Conservation (phyloP, 2,888 invertebrate genomes). For the Plutella xylostella region DNA sequence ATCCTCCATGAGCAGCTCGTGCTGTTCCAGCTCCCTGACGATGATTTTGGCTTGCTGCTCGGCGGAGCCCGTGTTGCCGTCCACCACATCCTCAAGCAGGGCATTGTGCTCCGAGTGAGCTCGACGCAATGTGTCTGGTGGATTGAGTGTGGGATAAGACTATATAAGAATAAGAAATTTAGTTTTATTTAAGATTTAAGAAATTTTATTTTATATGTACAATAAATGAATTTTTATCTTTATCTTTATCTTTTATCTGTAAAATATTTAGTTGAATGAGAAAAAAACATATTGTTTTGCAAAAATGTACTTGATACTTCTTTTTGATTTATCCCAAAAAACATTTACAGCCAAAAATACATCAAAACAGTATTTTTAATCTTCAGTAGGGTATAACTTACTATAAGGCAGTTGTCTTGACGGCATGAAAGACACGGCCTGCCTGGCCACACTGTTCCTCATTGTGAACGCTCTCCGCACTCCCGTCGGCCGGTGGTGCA, state of each 20-base stretch:
- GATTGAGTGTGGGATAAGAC: no score
- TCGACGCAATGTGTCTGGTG: constrained; percentile 46
- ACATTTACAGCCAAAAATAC: no score
- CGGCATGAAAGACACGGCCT: constrained; percentile 60
- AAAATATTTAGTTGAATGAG: no score
- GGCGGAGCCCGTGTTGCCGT: constrained; percentile 23
- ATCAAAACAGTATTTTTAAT: no score
- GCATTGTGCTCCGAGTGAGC: constrained; percentile 44
- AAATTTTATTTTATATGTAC: no score
- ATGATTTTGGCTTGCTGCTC: constrained; percentile 72
- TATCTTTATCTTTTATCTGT: no score
- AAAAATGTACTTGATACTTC: background rate
- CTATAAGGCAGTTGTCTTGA: constrained; percentile 52
- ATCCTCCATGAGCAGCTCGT: constrained; percentile 74
- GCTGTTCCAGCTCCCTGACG: constrained; percentile 74
- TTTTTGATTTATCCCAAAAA: no score
- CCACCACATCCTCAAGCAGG: constrained; percentile 33
- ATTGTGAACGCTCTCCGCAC: constrained; percentile 35
- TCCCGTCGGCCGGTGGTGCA: constrained; percentile 31
- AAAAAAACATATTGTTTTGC: background rate
- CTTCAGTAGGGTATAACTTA: constrained; percentile 27
- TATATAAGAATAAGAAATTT: no score
- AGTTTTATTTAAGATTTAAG: no score
- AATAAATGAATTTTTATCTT: no score
- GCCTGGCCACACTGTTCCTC: constrained; percentile 43